Conservation (phyloP, 2,888 invertebrate genomes). For the Philopedon plagiatum region DNA sequence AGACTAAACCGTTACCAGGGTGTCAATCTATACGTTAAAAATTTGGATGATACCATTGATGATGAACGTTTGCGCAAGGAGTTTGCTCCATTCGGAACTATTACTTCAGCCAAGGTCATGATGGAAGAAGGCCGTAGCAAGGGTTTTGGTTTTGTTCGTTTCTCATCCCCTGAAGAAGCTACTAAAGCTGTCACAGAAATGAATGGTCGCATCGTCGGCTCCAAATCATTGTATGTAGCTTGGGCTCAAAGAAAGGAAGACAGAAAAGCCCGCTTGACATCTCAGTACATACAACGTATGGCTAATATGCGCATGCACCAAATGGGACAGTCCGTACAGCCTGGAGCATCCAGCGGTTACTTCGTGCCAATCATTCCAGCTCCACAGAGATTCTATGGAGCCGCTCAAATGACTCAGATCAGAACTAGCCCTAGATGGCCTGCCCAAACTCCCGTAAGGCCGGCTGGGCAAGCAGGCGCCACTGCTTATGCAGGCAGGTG, state of each 20-base stretch:
- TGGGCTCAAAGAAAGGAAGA: conserved; percentile 99
- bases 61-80: conserved; percentile 96
- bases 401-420: conserved; percentile 91
- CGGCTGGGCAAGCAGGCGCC: conserved; percentile 71
- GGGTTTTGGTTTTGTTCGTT: conserved; percentile 99
- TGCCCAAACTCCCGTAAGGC: conserved; percentile 86
- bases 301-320: conserved; percentile 95
- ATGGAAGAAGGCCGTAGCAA: conserved; percentile 93
- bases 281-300: conserved; percentile 98
- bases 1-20: conserved; percentile 91
- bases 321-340: conserved; percentile 89
- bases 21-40: conserved; percentile 99
- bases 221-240: conserved; percentile 98
- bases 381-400: conserved; percentile 92
- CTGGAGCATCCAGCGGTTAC: conserved; percentile 86
- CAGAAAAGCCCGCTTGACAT: conserved; percentile 96
- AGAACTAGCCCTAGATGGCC: conserved; percentile 92
- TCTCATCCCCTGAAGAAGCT: conserved; percentile 97
- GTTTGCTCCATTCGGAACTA: conserved; percentile 96
- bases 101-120: conserved; percentile 99
- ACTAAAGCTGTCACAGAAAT: conserved; percentile 99
- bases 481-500: conserved; percentile 84
- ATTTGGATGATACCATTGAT: conserved; percentile 97
- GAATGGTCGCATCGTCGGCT: conserved; percentile 97
- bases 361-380: conserved; percentile 95